These are phyloP conservation scores for Rhorus exstirpatorius DNA, from an alignment of 2,888 invertebrate genomes.

Conservation along the genomic window DNA sequence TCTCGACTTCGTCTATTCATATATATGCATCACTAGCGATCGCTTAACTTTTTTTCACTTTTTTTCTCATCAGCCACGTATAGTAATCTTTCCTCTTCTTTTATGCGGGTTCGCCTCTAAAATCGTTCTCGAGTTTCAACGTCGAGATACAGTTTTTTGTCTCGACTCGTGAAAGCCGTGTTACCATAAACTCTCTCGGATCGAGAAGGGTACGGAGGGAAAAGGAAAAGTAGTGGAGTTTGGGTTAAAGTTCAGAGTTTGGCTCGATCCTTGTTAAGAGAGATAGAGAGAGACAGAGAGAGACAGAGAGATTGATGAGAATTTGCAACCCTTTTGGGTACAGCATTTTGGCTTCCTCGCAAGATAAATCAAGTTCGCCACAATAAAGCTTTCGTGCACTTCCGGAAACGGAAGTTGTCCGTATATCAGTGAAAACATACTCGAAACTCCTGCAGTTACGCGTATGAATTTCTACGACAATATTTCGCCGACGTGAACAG, in stretches of 20 bases:
- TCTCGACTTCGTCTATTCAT: background rate
- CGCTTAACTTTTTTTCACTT: conserved; percentile 33
- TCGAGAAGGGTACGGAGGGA: conserved; percentile 17
- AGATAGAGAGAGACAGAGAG: conserved; percentile 21
- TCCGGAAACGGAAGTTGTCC: conserved; percentile 66
- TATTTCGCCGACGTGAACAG: conserved; percentile 26
- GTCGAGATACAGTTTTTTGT: conserved; percentile 57
- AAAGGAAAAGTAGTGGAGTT: conserved; percentile 22
- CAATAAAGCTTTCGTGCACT: conserved; percentile 62
- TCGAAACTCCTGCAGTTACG: conserved; percentile 49
- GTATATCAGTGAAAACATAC: conserved; percentile 65
- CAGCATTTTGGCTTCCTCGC: conserved; percentile 45
- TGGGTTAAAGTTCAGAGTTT: conserved; percentile 62
- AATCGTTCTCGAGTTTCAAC: conserved; percentile 45
- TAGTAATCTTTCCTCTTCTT: conserved; percentile 54
- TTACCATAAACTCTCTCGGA: conserved; percentile 51
- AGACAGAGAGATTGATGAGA: conserved; percentile 48
- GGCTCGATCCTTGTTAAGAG: conserved; percentile 11
- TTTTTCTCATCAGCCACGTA: conserved; percentile 16
- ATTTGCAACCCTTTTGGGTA: conserved; percentile 58
- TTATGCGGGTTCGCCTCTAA: conserved; percentile 35
- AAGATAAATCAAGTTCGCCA: conserved; percentile 66
- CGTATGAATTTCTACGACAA: conserved; percentile 17
- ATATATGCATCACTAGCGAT: conserved; percentile 41
- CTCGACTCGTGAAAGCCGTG: conserved; percentile 45